Evolutionary conservation across 2,113 vertebrate species (phyloP).

Genomic region (Hippocampus comes): DNA sequence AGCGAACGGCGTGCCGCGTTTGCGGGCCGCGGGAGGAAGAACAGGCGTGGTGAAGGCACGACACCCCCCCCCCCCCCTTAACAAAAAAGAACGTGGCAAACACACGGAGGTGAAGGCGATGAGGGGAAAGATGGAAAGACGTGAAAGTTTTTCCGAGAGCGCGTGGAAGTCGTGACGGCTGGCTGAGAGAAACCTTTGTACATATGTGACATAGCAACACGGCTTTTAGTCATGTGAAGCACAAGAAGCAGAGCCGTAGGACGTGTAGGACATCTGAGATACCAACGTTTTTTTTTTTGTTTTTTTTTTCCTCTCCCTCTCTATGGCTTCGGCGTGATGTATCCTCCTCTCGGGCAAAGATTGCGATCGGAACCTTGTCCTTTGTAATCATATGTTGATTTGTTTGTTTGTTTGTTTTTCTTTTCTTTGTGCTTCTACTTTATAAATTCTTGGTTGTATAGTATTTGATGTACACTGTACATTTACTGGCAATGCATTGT

Average conservation of each 20-base stretch:
- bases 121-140: slow-evolving; percentile 9
- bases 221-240: slow-evolving; percentile 73
- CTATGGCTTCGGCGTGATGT: slow-evolving; percentile 79
- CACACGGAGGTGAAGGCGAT: not conserved
- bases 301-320: slow-evolving; percentile 39
- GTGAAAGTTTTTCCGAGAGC: slow-evolving; percentile 30
- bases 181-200: slow-evolving; percentile 60
- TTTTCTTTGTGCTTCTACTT: slow-evolving; percentile 73
- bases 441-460: slow-evolving; percentile 97
- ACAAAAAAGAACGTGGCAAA: not conserved
- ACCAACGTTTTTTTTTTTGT: slow-evolving; percentile 71
- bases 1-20: slow-evolving; percentile 22
- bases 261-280: slow-evolving; percentile 83
- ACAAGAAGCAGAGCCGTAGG: slow-evolving; percentile 77
- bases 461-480: slow-evolving; percentile 93
- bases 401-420: slow-evolving; percentile 28
- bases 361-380: slow-evolving; percentile 80
- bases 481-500: slow-evolving; percentile 87
- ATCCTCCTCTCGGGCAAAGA: slow-evolving; percentile 84
- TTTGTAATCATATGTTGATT: slow-evolving; percentile 50
- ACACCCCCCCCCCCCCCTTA: too few relatives aligned
- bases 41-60: slow-evolving; percentile 2
- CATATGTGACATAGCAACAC: slow-evolving; percentile 61
- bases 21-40: slow-evolving; percentile 32
- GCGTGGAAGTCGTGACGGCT: slow-evolving; percentile 47